phyloP scores from a whole-genome alignment of 2,888 invertebrate genomes.

The Luffia ferchaultella region DNA sequence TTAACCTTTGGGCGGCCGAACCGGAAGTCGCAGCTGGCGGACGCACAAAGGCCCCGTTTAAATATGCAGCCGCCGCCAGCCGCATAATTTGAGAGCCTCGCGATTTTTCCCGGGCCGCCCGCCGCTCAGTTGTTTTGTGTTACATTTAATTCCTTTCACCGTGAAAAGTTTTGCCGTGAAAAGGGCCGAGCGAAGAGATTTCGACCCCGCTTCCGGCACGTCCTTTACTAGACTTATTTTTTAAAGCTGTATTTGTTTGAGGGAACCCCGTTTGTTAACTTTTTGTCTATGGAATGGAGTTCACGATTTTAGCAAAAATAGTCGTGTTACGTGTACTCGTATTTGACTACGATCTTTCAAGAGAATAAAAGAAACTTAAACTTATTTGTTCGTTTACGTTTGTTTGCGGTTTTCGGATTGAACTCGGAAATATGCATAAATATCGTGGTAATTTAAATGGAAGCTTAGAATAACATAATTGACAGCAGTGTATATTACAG shows the following conservation, averaged over 20 bases:
- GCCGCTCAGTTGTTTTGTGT: not conserved
- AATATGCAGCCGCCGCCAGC: conserved; percentile 3
- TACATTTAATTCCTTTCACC: not conserved
- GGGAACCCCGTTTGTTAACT: not conserved
- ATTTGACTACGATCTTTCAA: too few species aligned
- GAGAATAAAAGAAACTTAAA: too few species aligned
- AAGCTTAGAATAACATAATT: too few species aligned
- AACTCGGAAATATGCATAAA: too few species aligned
- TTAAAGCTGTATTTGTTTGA: not conserved
- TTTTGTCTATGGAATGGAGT: not conserved
- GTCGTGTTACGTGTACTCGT: too few species aligned
- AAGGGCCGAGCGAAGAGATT: not conserved
- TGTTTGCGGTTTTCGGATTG: not conserved
- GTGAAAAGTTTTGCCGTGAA: not conserved
- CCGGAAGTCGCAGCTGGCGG: not conserved
- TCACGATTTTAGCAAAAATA: not conserved
- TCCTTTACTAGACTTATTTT: not conserved
- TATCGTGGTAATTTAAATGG: too few species aligned
- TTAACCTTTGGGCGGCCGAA: not conserved
- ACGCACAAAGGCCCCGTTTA: not conserved
- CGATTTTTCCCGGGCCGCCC: not conserved
- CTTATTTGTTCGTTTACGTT: not conserved
- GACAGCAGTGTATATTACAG: too few species aligned
- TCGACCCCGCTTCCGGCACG: not conserved
- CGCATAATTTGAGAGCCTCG: conserved; percentile 31